A percentile compares a stretch with the other conserved stretches of the same genome.
Conservation (phyloP, 2,888 invertebrate species). For the Dioctria rufipes region DNA sequence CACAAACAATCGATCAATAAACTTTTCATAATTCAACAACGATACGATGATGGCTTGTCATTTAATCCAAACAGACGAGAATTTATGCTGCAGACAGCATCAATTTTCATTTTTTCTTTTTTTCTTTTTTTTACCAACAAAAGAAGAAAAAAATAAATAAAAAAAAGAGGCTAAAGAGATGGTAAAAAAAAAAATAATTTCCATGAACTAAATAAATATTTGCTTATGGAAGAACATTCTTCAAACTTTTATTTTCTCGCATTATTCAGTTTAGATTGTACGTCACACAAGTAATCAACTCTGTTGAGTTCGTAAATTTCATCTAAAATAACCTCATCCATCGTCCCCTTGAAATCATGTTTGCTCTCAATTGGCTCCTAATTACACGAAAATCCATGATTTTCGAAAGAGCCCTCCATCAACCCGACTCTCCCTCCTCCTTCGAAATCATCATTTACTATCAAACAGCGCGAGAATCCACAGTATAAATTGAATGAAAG, state of each 20-base stretch:
- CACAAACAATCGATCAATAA: slow-evolving; percentile 1
- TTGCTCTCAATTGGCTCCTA: slow-evolving; percentile 43
- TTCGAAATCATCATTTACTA: neutral
- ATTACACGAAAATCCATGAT: slow-evolving; percentile 49
- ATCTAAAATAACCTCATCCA: slow-evolving; percentile 28
- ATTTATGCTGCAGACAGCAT: neutral
- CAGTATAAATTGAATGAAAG: slow-evolving; percentile 26
- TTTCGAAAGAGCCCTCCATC: slow-evolving; percentile 14
- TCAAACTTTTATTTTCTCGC: neutral
- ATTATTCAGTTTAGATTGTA: neutral
- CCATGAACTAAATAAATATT: no score
- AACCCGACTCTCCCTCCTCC: neutral
- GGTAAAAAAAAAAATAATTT: no score
- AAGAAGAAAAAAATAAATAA: no score
- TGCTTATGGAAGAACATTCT: neutral
- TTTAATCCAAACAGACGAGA: neutral
- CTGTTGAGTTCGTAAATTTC: slow-evolving; percentile 30
- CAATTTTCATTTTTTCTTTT: neutral
- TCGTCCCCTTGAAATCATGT: neutral
- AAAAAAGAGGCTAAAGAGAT: no score
- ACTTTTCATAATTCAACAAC: neutral
- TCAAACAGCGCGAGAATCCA: slow-evolving; percentile 21
- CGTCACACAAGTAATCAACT: slow-evolving; percentile 28
- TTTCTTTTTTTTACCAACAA: no score
- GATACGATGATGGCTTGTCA: neutral